These are phyloP conservation scores for Piscicola geometra DNA, from an alignment of 2,888 invertebrate genomes.

Conservation along the genomic window DNA sequence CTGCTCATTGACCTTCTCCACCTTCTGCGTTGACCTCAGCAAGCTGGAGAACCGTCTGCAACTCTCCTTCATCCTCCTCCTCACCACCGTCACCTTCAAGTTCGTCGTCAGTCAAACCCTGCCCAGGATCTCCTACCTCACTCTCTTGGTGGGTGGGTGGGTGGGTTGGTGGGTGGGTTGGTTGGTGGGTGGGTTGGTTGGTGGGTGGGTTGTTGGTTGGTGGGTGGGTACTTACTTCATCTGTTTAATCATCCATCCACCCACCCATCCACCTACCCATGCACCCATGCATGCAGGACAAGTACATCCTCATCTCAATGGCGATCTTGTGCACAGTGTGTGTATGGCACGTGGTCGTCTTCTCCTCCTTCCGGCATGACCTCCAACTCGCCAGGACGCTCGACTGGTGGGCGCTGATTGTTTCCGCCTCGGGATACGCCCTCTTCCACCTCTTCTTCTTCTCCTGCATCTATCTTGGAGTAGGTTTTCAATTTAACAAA, in stretches of 20 bases:
- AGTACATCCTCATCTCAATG: slow-evolving; percentile 46
- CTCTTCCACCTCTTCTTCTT: slow-evolving; percentile 51
- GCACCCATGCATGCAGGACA: too few species aligned
- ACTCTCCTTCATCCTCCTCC: slow-evolving; percentile 46
- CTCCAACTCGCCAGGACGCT: slow-evolving; percentile 37
- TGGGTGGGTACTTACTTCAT: too few species aligned
- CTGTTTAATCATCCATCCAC: too few species aligned
- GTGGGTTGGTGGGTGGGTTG: neutral
- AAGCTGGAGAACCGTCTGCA: slow-evolving; percentile 47
- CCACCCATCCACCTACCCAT: too few species aligned
- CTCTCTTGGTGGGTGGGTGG: slow-evolving; percentile 43
- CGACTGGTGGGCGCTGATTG: slow-evolving; percentile 41
- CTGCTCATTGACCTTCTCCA: slow-evolving; percentile 46
- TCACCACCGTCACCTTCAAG: slow-evolving; percentile 47
- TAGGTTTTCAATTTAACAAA: slow-evolving; percentile 2
- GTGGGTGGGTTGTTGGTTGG: too few species aligned
- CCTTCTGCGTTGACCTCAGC: slow-evolving; percentile 45
- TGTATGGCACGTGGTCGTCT: slow-evolving; percentile 45
- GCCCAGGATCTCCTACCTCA: slow-evolving; percentile 47
- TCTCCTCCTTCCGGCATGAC: slow-evolving; percentile 41
- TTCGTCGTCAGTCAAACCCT: slow-evolving; percentile 48
- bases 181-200: neutral
- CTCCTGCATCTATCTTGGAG: slow-evolving; percentile 48
- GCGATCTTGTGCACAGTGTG: slow-evolving; percentile 45
- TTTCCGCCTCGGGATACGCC: slow-evolving; percentile 47